Conservation (phyloP, 1,140 invertebrate species). For the Drosophila kohkoa region DNA sequence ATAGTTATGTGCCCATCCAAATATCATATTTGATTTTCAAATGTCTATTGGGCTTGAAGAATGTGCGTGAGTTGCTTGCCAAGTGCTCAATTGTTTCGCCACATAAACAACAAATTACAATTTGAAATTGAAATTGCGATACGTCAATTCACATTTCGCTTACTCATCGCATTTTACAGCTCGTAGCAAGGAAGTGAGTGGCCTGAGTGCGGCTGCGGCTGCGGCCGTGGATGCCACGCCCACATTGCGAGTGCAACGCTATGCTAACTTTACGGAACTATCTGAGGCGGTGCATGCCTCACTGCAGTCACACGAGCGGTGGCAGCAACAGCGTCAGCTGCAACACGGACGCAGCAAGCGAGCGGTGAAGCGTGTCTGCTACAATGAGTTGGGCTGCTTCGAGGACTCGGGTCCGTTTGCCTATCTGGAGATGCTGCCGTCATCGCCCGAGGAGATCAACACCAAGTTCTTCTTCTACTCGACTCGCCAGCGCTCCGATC, state of each 20-base stretch:
- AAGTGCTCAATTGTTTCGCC: slow-evolving; percentile 8
- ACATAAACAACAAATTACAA: slow-evolving; percentile 16
- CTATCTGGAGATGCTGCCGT: slow-evolving; percentile 95
- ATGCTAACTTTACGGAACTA: slow-evolving; percentile 62
- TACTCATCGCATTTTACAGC: slow-evolving; percentile 38
- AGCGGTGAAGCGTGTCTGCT: slow-evolving; percentile 92
- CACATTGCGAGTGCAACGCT: slow-evolving; percentile 6
- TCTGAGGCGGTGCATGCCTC: slow-evolving; percentile 69
- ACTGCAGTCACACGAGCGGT: slow-evolving; percentile 55
- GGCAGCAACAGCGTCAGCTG: slow-evolving; percentile 40
- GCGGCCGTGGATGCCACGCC: slow-evolving; percentile 32
- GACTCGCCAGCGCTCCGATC: slow-evolving; percentile 87
- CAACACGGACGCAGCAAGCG: slow-evolving; percentile 85
- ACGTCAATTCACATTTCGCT: background rate
- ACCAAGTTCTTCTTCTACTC: slow-evolving; percentile 91
- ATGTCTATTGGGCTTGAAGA: no score
- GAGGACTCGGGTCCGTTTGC: slow-evolving; percentile 95
- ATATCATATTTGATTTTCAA: slow-evolving; percentile 11
- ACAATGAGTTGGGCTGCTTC: slow-evolving; percentile 96
- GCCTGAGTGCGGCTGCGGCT: background rate
- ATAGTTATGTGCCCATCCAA: background rate
- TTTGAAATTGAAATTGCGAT: background rate
- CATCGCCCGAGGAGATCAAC: slow-evolving; percentile 94
- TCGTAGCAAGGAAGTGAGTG: slow-evolving; percentile 50
- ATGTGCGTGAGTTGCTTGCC: slow-evolving; percentile 29